Percentiles rank a stretch among this genome's conserved stretches.
Conservation (phyloP, 2,888 invertebrate genomes). For the Tineola bisselliella region DNA sequence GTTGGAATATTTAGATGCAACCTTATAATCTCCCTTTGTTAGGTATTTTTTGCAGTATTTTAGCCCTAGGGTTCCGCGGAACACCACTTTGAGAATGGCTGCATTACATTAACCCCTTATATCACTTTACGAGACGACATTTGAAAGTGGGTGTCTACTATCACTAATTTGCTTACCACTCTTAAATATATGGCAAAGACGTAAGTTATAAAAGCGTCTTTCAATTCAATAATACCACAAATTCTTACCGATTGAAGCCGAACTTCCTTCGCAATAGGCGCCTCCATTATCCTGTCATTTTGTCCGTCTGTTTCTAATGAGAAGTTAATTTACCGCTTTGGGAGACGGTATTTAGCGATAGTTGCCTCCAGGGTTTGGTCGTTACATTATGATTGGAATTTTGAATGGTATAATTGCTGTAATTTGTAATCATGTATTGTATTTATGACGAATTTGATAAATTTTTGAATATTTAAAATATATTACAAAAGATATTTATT, state of each 20-base stretch:
- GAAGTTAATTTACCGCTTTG: constrained; percentile 17
- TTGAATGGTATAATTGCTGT: neutral
- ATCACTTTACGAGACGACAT: too few species aligned
- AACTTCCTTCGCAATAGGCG: constrained; percentile 11
- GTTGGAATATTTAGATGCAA: too few species aligned
- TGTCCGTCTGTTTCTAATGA: constrained; percentile 16
- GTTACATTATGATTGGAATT: constrained; percentile 3
- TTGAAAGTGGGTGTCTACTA: too few species aligned
- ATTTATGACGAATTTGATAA: too few species aligned
- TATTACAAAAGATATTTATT: too few species aligned
- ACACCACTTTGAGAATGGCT: too few species aligned
- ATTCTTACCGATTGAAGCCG: constrained; percentile 9
- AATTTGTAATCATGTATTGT: neutral
- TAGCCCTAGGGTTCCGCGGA: too few species aligned
- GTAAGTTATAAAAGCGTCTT: neutral
- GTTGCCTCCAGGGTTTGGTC: constrained; percentile 1
- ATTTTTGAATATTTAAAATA: too few species aligned
- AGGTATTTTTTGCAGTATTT: too few species aligned
- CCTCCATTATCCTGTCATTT: constrained; percentile 16
- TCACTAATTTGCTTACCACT: too few species aligned
- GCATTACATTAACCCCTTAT: too few species aligned
- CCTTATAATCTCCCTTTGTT: too few species aligned
- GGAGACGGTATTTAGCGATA: constrained; percentile 14
- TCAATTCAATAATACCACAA: constrained; percentile 9
- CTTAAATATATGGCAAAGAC: neutral